These are phyloP conservation scores for Sakesphorus luctuosus DNA, from an alignment of 2,113 vertebrate genomes.

Conservation along the genomic window DNA sequence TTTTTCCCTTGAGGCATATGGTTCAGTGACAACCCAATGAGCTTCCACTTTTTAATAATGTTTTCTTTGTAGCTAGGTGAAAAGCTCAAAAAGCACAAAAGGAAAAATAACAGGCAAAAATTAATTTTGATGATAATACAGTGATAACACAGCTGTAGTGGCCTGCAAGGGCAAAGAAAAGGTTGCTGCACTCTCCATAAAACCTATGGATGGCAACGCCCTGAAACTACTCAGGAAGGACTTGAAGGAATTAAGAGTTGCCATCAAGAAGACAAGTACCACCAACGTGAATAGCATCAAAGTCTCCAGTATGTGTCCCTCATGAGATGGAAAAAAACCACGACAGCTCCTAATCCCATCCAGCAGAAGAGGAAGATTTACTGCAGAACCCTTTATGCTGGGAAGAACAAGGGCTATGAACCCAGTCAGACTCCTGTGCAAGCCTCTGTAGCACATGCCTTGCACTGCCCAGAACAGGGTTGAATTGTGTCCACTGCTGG, in stretches of 20 bases:
- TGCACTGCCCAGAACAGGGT: not conserved
- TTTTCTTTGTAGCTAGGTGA: not conserved
- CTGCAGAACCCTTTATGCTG: not conserved
- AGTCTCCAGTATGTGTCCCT: not conserved
- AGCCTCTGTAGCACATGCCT: not conserved
- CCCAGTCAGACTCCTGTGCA: not conserved
- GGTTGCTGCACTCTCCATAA: not conserved
- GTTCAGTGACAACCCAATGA: not conserved
- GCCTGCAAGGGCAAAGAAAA: not conserved
- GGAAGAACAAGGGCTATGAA: not conserved
- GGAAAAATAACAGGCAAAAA: not conserved
- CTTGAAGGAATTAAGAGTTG: not conserved
- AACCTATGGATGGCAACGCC: not conserved
- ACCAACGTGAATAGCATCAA: not conserved
- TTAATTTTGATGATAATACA: not conserved
- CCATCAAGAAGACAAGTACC: not conserved
- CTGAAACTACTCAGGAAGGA: not conserved
- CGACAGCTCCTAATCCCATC: not conserved
- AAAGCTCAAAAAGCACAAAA: not conserved
- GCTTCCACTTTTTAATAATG: not conserved
- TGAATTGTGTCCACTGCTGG: not conserved
- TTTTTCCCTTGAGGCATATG: not conserved
- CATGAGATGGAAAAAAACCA: accelerated
- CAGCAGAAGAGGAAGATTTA: not conserved
- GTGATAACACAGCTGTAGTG: not conserved